Evolutionary conservation across 2,888 invertebrate genomes (phyloP).

Genomic region (Andrena haemorrhoa): DNA sequence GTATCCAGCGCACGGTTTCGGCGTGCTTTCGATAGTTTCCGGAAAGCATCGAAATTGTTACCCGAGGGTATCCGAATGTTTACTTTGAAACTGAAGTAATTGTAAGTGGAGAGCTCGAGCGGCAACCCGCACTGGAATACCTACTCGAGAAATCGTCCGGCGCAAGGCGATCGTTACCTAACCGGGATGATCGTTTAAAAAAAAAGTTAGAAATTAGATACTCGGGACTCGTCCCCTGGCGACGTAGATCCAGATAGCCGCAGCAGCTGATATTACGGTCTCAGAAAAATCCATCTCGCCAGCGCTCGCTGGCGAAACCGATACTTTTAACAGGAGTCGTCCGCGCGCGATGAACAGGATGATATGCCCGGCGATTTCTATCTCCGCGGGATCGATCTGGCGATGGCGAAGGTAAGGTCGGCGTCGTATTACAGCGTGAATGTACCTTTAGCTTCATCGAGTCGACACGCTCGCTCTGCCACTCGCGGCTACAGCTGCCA

Average conservation of each 20-base stretch:
- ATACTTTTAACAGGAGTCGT: slow-evolving; percentile 32
- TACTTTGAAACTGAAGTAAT: no score
- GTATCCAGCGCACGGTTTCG: no score
- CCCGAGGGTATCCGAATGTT: no score
- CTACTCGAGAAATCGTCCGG: no score
- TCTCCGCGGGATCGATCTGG: slow-evolving; percentile 19
- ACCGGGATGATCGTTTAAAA: neutral
- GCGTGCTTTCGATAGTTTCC: no score
- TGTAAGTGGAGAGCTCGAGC: no score
- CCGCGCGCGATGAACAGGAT: neutral
- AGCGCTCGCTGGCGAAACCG: slow-evolving; percentile 35
- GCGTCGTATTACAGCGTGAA: slow-evolving; percentile 2
- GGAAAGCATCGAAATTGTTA: no score
- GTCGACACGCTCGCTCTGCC: neutral
- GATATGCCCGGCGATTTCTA: slow-evolving; percentile 40
- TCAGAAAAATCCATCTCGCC: neutral
- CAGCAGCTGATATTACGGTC: slow-evolving; percentile 3
- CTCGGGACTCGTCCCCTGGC: neutral
- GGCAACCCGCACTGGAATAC: no score
- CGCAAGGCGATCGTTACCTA: neutral
- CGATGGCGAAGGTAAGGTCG: slow-evolving; percentile 13
- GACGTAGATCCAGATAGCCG: neutral
- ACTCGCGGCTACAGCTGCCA: neutral
- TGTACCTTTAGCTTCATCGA: neutral
- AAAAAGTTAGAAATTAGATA: slow-evolving; percentile 9